Evolutionary conservation across 2,888 invertebrate species (phyloP).

Genomic region (Notocelia uddmanniana): DNA sequence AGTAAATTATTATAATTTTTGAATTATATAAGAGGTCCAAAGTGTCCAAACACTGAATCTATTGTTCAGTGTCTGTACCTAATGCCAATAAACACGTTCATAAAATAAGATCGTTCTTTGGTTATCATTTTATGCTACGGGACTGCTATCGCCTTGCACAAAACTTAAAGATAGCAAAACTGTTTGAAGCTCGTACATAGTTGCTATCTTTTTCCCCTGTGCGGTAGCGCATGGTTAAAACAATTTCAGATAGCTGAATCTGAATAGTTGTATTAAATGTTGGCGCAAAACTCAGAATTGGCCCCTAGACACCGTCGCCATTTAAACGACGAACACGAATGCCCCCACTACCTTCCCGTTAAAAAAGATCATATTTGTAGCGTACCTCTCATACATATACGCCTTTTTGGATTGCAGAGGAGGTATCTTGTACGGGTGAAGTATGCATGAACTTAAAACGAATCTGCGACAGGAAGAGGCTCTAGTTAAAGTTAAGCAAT

Average conservation of each 20-base stretch:
- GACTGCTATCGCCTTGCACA: not conserved
- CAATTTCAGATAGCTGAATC: constrained; percentile 41
- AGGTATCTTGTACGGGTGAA: constrained; percentile 56
- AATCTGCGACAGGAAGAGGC: constrained; percentile 71
- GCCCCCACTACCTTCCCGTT: constrained; percentile 8
- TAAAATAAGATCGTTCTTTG: constrained; percentile 1
- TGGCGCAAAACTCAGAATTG: constrained; percentile 38
- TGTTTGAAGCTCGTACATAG: not conserved
- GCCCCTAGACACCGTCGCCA: constrained; percentile 26
- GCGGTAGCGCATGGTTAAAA: constrained; percentile 28
- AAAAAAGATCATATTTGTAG: not conserved
- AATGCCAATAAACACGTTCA: not conserved
- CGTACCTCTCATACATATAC: not conserved
- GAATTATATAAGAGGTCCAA: too few species aligned
- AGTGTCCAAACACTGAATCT: too few species aligned
- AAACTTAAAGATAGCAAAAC: constrained; percentile 1
- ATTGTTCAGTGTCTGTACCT: not conserved
- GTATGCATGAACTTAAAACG: constrained; percentile 74
- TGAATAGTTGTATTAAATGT: constrained; percentile 38
- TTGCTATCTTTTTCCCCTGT: constrained; percentile 1
- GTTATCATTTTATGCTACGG: not conserved
- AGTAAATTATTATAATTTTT: too few species aligned
- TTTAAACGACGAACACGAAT: constrained; percentile 24
- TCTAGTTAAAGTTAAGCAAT: constrained; percentile 81
- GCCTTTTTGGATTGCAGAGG: constrained; percentile 2